Evolutionary conservation across 2,797 vertebrate genomes (phyloP).

Genomic region (Poecilia velifera): DNA sequence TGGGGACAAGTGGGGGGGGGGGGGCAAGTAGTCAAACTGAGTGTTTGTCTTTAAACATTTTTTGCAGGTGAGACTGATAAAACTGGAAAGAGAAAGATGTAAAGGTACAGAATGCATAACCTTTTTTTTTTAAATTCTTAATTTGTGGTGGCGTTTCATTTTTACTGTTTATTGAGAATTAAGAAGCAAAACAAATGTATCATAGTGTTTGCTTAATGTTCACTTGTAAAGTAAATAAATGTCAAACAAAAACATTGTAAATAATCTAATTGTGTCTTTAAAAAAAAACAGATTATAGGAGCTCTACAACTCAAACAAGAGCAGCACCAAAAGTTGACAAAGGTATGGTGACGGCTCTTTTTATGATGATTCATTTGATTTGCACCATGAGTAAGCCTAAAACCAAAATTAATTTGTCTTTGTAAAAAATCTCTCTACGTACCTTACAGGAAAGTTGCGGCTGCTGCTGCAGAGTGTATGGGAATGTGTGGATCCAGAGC

Average conservation of each 20-base stretch:
- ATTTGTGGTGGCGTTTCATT: background rate
- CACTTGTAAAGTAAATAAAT: background rate
- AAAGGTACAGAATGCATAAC: constrained; percentile 81
- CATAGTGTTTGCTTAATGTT: background rate
- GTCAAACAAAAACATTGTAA: background rate
- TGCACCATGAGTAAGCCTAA: background rate
- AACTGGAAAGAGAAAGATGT: constrained; percentile 80
- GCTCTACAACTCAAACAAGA: constrained; percentile 84
- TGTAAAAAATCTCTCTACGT: background rate
- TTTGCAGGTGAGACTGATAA: constrained; percentile 83
- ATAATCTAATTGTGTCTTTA: constrained; percentile 1
- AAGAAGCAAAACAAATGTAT: background rate
- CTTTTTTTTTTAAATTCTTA: background rate
- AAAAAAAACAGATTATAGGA: constrained; percentile 80
- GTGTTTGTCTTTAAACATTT: background rate
- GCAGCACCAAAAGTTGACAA: constrained; percentile 85
- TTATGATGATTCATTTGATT: background rate
- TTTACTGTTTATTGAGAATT: background rate
- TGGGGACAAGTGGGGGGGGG: no score
- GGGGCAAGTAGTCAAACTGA: background rate
- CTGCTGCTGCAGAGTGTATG: constrained; percentile 88
- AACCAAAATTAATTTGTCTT: background rate
- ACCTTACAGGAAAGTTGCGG: constrained; percentile 85
- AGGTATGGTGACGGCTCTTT: constrained; percentile 77
- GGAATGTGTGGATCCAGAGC: constrained; percentile 87